phyloP scores from a whole-genome alignment of 2,797 vertebrate species.

The Esox lucius region DNA sequence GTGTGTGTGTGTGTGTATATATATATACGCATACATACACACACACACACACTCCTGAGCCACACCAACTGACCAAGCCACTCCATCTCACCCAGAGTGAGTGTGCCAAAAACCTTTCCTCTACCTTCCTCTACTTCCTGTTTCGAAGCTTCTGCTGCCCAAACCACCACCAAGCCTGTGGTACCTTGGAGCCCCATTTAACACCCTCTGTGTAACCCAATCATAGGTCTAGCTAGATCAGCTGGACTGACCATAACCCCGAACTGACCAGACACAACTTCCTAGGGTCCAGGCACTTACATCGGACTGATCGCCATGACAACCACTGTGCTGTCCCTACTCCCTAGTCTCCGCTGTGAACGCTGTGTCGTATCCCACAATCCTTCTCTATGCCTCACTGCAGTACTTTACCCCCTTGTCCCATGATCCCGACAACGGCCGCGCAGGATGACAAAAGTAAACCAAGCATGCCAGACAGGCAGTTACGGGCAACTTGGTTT shows the following conservation, averaged over 20 bases:
- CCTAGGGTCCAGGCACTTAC: neutral
- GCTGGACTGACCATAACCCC: neutral
- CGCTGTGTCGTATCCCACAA: constrained; percentile 5
- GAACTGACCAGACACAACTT: neutral
- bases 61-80: neutral
- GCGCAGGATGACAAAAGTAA: too few species aligned
- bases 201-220: neutral
- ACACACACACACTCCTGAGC: neutral
- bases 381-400: neutral
- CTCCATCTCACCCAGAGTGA: neutral
- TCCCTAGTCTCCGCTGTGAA: constrained; percentile 13
- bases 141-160: neutral
- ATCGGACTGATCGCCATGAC: neutral
- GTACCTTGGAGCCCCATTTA: neutral
- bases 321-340: neutral
- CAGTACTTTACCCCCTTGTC: too few species aligned
- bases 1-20: too few species aligned
- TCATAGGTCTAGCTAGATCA: neutral
- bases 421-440: too few species aligned
- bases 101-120: constrained; percentile 1
- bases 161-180: neutral
- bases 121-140: neutral
- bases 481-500: too few species aligned
- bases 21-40: neutral
- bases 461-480: too few species aligned